These are phyloP conservation scores for Holothuria scabra DNA, from an alignment of 53 echinoderm and acorn worm genomes.

Conservation along the genomic window DNA sequence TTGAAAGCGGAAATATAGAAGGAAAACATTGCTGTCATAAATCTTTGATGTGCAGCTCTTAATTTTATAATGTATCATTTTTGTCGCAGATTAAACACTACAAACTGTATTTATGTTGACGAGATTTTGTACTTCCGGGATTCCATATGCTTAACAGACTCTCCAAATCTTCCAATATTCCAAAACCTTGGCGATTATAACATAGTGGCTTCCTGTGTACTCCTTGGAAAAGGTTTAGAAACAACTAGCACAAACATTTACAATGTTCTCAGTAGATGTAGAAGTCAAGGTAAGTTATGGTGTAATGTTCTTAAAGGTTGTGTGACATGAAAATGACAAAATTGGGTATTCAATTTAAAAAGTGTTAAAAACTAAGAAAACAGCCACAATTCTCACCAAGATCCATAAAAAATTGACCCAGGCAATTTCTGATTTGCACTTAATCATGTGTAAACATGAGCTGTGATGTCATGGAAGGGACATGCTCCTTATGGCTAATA, in stretches of 20 bases:
- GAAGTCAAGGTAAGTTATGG: constrained; percentile 5
- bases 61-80: neutral
- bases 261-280: neutral
- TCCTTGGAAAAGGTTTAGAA: constrained; percentile 53
- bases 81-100: constrained; percentile 54
- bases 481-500: too few relatives aligned
- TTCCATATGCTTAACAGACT: constrained; percentile 36
- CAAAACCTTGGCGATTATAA: constrained; percentile 59
- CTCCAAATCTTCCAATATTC: constrained; percentile 11
- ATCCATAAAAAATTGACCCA: too few relatives aligned
- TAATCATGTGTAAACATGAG: too few relatives aligned
- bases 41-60: neutral
- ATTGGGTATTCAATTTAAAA: too few relatives aligned
- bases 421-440: too few relatives aligned
- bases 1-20: too few relatives aligned
- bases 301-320: neutral
- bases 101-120: constrained; percentile 55
- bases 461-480: too few relatives aligned
- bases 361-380: too few relatives aligned
- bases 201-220: constrained; percentile 65
- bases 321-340: too few relatives aligned
- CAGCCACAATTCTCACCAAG: too few relatives aligned
- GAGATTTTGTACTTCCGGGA: constrained; percentile 61
- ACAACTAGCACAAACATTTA: constrained; percentile 16
- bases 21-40: too few relatives aligned